Evolutionary conservation across 2,113 vertebrate genomes (phyloP).

Genomic region (Benitochromis conjunctus): DNA sequence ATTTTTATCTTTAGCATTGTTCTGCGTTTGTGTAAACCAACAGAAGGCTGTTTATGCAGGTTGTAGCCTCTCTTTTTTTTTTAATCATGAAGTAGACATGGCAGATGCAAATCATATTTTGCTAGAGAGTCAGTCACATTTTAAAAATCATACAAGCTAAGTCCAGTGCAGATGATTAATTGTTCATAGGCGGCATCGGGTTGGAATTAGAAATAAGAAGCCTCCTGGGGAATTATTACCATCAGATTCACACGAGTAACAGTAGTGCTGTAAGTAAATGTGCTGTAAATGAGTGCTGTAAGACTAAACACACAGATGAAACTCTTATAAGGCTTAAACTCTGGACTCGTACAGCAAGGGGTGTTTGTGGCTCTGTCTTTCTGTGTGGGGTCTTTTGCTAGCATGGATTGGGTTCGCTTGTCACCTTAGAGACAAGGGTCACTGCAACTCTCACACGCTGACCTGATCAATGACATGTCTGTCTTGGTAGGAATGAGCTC

Average conservation of each 20-base stretch:
- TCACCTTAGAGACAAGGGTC: not conserved
- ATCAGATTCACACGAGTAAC: not conserved
- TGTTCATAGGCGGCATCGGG: not conserved
- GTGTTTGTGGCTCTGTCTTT: not conserved
- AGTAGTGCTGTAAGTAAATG: not conserved
- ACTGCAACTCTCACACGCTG: not conserved
- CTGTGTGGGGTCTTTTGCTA: not conserved
- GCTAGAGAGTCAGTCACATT: not conserved
- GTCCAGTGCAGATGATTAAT: not conserved
- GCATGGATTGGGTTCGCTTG: not conserved
- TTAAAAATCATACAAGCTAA: not conserved
- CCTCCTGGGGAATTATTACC: not conserved
- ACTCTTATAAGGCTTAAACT: not conserved
- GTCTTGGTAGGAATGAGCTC: not conserved
- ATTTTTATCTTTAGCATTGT: constrained; percentile 13
- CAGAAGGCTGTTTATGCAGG: not conserved
- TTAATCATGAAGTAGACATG: not conserved
- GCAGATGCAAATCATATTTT: not conserved
- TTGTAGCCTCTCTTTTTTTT: not conserved
- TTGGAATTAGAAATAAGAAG: not conserved
- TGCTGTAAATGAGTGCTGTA: not conserved
- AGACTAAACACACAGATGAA: not conserved
- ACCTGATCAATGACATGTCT: not conserved
- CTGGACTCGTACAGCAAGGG: not conserved
- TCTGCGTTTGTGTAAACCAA: not conserved